Evolutionary conservation across 2,888 invertebrate genomes (phyloP).

Genomic region (Pristionchus entomophagus): DNA sequence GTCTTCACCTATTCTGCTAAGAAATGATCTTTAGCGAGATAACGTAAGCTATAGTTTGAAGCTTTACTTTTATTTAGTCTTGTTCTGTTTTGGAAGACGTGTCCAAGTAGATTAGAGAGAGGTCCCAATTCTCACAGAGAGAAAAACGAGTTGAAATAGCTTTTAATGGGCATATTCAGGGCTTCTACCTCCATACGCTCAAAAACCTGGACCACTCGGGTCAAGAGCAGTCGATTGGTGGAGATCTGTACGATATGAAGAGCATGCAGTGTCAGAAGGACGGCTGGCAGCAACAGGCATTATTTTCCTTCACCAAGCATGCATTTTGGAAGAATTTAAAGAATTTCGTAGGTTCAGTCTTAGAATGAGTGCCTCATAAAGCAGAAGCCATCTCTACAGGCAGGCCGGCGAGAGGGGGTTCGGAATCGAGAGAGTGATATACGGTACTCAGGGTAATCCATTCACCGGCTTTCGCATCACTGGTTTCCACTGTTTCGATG

Average conservation of each 20-base stretch:
- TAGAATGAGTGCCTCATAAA: too few species aligned
- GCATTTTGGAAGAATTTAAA: too few species aligned
- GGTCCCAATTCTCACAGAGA: too few species aligned
- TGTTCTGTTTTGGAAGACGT: too few species aligned
- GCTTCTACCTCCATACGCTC: neutral
- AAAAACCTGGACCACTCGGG: neutral
- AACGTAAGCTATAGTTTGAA: too few species aligned
- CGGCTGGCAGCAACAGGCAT: neutral
- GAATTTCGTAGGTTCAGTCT: too few species aligned
- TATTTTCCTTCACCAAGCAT: neutral
- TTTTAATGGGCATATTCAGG: neutral
- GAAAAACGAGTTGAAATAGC: neutral
- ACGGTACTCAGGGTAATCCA: neutral
- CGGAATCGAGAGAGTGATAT: neutral
- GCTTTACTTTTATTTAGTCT: too few species aligned
- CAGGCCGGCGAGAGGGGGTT: too few species aligned
- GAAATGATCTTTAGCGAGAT: too few species aligned
- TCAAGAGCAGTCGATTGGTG: neutral
- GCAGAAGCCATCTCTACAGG: too few species aligned
- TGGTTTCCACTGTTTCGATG: neutral
- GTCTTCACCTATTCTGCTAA: neutral
- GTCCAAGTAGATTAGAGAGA: too few species aligned
- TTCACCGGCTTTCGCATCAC: neutral
- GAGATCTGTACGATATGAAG: neutral
- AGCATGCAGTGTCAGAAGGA: neutral